phyloP scores from a whole-genome alignment of 2,888 invertebrate genomes.

The Dione vanillae region DNA sequence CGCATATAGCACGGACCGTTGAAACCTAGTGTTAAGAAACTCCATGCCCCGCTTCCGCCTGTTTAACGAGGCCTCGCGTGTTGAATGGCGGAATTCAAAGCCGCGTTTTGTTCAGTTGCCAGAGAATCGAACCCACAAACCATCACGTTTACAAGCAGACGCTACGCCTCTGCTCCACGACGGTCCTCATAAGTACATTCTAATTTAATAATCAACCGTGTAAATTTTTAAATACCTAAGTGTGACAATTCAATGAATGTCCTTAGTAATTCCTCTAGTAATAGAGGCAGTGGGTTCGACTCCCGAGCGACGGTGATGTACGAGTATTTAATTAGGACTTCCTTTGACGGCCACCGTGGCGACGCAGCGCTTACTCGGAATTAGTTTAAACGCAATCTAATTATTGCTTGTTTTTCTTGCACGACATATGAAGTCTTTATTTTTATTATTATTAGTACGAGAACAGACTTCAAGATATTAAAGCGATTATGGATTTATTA shows the following conservation, averaged over 20 bases:
- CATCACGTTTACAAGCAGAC: too few relatives aligned
- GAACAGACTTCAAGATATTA: background rate
- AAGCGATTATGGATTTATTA: constrained; percentile 9
- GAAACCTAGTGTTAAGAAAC: too few relatives aligned
- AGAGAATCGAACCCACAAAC: too few relatives aligned
- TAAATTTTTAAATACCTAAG: background rate
- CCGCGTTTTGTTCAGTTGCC: too few relatives aligned
- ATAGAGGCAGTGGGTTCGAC: constrained; percentile 60
- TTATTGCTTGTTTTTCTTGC: constrained; percentile 49
- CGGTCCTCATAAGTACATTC: too few relatives aligned
- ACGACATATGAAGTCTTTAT: constrained; percentile 40
- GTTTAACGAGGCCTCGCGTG: too few relatives aligned
- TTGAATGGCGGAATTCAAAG: too few relatives aligned
- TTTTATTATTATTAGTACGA: constrained; percentile 37
- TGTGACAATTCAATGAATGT: background rate
- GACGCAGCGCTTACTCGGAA: constrained; percentile 50
- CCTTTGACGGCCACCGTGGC: constrained; percentile 55
- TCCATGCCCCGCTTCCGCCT: too few relatives aligned
- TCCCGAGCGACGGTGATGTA: constrained; percentile 69
- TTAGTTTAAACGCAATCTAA: constrained; percentile 50
- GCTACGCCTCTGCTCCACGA: too few relatives aligned
- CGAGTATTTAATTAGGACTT: constrained; percentile 81
- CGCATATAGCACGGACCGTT: too few relatives aligned
- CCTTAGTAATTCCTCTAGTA: constrained; percentile 52
- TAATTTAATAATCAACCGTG: too few relatives aligned